Base-by-base conservation (phyloP, 1,140 invertebrate species). In the Maniola jurtina region DNA sequence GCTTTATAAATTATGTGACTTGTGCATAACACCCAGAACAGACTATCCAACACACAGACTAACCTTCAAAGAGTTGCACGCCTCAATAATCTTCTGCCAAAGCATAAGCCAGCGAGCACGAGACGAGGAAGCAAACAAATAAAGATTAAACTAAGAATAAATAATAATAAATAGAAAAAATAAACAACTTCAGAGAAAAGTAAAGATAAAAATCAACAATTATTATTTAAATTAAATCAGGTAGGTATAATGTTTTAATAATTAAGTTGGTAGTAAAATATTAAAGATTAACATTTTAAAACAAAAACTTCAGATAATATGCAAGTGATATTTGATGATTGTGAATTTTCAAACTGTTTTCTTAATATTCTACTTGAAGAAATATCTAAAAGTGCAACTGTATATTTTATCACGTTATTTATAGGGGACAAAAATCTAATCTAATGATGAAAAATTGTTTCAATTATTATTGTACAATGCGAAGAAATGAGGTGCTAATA, bases 51-150 rank as follows among this genome's bases (percentile, higher is more conserved):
- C 66, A 64, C 80, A 75, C 77, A 68, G 67, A 71, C 95, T 95
- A 95, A 96, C 96, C 95, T 96, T 96, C 86, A 97, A 94, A 85
- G 95, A 95, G 93, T 96, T 95, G 95, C 95, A 96, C 93, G 96
- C 95, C 94, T 96, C 95, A 93, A 95, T 94, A 94, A 96, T 95
- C 95, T 96, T 96, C 95, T 96, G 95, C 70, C 81, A 78, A 84
- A 89, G 83, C 86, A 79, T 84, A 82, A 86, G 77, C 58, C 74
- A 71, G 67, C 75, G 72, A 73, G 77, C 63, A 70, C 80, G 73
- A 80, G 75, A 79, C 78, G 76, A 70, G 75, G 77, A 84, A 81
- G 81, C 76, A 89, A 91, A 91, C 77, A 85, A 84, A 89, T 73
- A 55, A 83, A 84, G 68, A 83, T 84, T 84, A 80, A 83, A 81